Conservation (phyloP, 2,888 invertebrate species). For the Calameuta pallipes region DNA sequence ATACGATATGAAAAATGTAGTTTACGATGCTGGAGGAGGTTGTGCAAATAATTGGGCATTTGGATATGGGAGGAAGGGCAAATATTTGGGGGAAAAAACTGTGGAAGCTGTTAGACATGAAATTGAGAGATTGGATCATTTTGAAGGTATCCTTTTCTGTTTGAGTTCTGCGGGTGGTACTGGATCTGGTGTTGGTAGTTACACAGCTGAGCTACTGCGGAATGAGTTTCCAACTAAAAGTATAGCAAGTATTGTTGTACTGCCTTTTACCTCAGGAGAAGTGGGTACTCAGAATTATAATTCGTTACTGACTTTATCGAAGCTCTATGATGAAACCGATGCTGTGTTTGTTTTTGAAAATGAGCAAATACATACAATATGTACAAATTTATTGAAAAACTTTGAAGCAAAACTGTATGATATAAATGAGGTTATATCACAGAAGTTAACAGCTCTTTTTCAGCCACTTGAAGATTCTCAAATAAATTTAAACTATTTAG, state of each 20-base stretch:
- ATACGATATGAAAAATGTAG: slow-evolving; percentile 64
- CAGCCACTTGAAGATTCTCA: slow-evolving; percentile 60
- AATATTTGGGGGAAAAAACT: slow-evolving; percentile 56
- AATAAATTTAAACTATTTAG: slow-evolving; percentile 50
- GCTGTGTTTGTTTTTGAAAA: slow-evolving; percentile 67
- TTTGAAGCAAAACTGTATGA: slow-evolving; percentile 59
- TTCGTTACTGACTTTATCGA: slow-evolving; percentile 66
- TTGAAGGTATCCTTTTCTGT: slow-evolving; percentile 65
- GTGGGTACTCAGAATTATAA: slow-evolving; percentile 70
- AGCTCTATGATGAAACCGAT: slow-evolving; percentile 65
- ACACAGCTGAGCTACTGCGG: slow-evolving; percentile 62
- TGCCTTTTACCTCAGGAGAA: slow-evolving; percentile 68
- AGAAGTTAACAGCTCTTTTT: slow-evolving; percentile 66
- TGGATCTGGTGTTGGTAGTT: slow-evolving; percentile 69
- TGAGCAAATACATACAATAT: slow-evolving; percentile 65
- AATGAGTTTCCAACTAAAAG: slow-evolving; percentile 67
- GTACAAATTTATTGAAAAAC: slow-evolving; percentile 55
- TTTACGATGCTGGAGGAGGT: slow-evolving; percentile 64
- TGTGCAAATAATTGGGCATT: slow-evolving; percentile 71
- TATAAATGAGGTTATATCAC: slow-evolving; percentile 67
- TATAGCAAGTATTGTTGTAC: slow-evolving; percentile 62
- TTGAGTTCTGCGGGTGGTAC: slow-evolving; percentile 70
- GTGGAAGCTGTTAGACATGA: slow-evolving; percentile 64
- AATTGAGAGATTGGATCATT: slow-evolving; percentile 64
- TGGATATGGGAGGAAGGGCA: slow-evolving; percentile 66